These are phyloP conservation scores for Sinella curviseta DNA, from an alignment of 1,140 invertebrate genomes.

Conservation along the genomic window DNA sequence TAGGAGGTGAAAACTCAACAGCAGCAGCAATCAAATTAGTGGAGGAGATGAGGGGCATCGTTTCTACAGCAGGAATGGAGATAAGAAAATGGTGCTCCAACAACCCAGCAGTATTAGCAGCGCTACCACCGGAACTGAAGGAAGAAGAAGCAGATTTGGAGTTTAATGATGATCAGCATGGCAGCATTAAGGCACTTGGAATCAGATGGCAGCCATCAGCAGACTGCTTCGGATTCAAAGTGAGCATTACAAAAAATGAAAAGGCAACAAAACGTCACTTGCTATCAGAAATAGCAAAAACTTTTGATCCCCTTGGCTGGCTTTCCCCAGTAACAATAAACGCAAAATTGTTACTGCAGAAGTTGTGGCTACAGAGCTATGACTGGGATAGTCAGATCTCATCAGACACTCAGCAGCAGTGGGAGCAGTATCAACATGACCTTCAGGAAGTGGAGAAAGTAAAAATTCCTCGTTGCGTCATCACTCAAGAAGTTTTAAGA, in stretches of 20 bases:
- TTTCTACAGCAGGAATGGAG: not conserved
- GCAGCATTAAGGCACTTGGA: conserved; percentile 11
- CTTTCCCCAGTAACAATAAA: too few relatives aligned
- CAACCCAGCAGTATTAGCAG: not conserved
- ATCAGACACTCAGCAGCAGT: too few relatives aligned
- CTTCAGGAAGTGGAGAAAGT: too few relatives aligned
- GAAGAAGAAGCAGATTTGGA: not conserved
- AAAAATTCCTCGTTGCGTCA: too few relatives aligned
- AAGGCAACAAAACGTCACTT: conserved; percentile 37
- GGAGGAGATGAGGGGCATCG: too few relatives aligned
- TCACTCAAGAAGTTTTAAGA: too few relatives aligned
- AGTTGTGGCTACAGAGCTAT: too few relatives aligned
- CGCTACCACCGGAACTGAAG: not conserved
- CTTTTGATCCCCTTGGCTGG: too few relatives aligned
- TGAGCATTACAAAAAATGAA: not conserved
- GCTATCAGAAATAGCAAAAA: too few relatives aligned
- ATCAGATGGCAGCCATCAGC: conserved; percentile 23
- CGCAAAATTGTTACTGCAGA: too few relatives aligned
- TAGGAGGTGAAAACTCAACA: conserved; percentile 50
- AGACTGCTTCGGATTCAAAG: not conserved
- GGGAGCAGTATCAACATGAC: too few relatives aligned
- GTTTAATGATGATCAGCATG: conserved; percentile 5
- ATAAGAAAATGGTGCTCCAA: conserved; percentile 1
- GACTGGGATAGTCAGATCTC: too few relatives aligned
- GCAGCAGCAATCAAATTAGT: conserved; percentile 45